Evolutionary conservation across 1,140 invertebrate genomes (phyloP), one percentile per base, ranked within the genome.

Genomic region (Callitettix versicolor): DNA sequence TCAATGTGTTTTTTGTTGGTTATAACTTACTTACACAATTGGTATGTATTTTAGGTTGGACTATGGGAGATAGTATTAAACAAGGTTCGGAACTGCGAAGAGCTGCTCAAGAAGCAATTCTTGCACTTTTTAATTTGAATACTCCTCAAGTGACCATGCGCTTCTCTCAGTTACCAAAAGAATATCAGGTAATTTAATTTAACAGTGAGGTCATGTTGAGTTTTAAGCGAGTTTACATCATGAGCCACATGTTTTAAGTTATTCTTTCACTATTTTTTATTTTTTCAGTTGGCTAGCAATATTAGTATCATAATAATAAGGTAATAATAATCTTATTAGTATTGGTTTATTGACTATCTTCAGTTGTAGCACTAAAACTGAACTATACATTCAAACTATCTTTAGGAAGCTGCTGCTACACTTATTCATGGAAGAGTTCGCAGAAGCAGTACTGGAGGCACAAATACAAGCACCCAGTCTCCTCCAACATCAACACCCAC

Each of bases 101-200:
- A 55, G 81, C 80, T 44, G 84, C 92, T 2, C 80, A 89, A 55
- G 78, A 80, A 43, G 86, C 90, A 38, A 72, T 97, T 41, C 80
- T 91, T 42, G 83, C 85, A 4, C 74, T 96, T 21, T 96, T 94
- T 69, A 91, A 93, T 75, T 79, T 91, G 53, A 92, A 94, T 71
- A 83, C 88, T 38, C 80, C 90, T 1, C 86, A 91, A 69, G 82
- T 90, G 56, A 93, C 91, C 11, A 79, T 86, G 67, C 76, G 95
- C 55, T 73, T 96, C 60, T 81, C 84, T 36, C 82, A 84, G 54
- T 72, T 97, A 55, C 85, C 91, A 15, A 85, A 88, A 66, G 82
- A 82, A 55, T 88, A 85, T 68, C 82, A 84, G 69, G 74, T 75
- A 57, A 30, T 30, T 4, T 30, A 30, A 4, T 30, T 30, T 30